A percentile compares a stretch with the other conserved stretches of the same genome.
phyloP scores from a whole-genome alignment of 2,797 vertebrate genomes.

The Onychomys torridus region DNA sequence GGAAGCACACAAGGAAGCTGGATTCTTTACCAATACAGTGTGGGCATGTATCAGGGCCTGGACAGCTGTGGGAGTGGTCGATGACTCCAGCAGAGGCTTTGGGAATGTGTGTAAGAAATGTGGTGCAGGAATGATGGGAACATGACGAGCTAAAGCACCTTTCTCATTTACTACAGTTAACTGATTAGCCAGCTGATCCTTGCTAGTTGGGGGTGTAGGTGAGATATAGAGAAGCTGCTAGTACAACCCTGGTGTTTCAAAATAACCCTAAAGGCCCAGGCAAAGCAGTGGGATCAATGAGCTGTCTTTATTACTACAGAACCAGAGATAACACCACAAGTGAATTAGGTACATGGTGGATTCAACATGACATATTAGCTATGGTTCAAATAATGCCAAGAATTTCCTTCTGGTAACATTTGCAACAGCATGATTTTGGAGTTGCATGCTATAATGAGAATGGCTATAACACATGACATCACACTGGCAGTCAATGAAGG shows the following conservation, averaged over 20 bases:
- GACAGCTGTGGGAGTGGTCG: background rate
- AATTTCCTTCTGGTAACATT: slow-evolving; percentile 32
- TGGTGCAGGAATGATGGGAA: background rate
- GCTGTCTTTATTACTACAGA: background rate
- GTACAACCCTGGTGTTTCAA: background rate
- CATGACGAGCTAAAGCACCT: background rate
- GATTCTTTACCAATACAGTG: background rate
- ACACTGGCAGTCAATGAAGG: slow-evolving; percentile 77
- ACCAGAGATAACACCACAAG: background rate
- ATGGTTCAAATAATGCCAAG: slow-evolving; percentile 8
- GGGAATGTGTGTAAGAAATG: background rate
- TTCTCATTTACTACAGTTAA: background rate
- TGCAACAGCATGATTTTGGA: slow-evolving; percentile 18
- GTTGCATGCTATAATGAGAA: slow-evolving; percentile 63
- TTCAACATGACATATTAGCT: slow-evolving; percentile 26
- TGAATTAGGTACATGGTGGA: background rate
- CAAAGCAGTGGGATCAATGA: background rate
- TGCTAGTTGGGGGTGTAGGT: background rate
- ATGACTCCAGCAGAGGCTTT: background rate
- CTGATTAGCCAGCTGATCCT: background rate
- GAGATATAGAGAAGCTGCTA: slow-evolving; percentile 31
- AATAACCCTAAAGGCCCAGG: slow-evolving; percentile 12
- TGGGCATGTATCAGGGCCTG: background rate
- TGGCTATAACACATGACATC: slow-evolving; percentile 52
- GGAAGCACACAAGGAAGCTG: background rate